A percentile compares a stretch with the other conserved stretches of the same genome.
Evolutionary conservation across 2,888 invertebrate species (phyloP).

Genomic region (Podabrus alpinus): DNA sequence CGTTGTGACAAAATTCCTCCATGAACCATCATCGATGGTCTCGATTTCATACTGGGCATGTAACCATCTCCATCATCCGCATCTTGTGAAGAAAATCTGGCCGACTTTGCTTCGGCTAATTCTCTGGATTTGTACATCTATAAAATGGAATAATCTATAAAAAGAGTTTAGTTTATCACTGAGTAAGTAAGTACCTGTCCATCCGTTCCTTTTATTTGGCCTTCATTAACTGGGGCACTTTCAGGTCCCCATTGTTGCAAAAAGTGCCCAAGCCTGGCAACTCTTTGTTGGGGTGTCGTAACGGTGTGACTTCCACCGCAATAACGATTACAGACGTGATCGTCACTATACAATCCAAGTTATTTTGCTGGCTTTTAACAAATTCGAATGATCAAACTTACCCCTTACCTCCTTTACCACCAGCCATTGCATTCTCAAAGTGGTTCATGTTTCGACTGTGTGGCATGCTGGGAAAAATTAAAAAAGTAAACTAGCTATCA

Average conservation of each 20-base stretch:
- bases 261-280: constrained; percentile 68
- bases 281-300: constrained; percentile 72
- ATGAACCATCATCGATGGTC: constrained; percentile 24
- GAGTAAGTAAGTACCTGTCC: constrained; percentile 42
- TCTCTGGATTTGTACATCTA: constrained; percentile 17
- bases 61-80: background rate
- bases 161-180: background rate
- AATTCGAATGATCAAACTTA: constrained; percentile 25
- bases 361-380: background rate
- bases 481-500: background rate
- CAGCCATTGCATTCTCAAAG: constrained; percentile 53
- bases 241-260: constrained; percentile 70
- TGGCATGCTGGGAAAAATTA: constrained; percentile 32
- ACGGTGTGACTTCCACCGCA: constrained; percentile 79
- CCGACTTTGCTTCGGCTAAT: background rate
- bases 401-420: constrained; percentile 42
- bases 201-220: constrained; percentile 46
- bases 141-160: background rate
- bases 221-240: constrained; percentile 58
- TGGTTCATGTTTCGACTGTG: constrained; percentile 55
- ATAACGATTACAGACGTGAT: constrained; percentile 71
- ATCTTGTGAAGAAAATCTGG: background rate
- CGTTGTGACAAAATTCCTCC: constrained; percentile 16
- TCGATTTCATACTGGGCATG: constrained; percentile 3
- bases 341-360: constrained; percentile 34